These are phyloP conservation scores for Tenthredo amoena DNA, from an alignment of 2,888 invertebrate species.

Conservation along the genomic window DNA sequence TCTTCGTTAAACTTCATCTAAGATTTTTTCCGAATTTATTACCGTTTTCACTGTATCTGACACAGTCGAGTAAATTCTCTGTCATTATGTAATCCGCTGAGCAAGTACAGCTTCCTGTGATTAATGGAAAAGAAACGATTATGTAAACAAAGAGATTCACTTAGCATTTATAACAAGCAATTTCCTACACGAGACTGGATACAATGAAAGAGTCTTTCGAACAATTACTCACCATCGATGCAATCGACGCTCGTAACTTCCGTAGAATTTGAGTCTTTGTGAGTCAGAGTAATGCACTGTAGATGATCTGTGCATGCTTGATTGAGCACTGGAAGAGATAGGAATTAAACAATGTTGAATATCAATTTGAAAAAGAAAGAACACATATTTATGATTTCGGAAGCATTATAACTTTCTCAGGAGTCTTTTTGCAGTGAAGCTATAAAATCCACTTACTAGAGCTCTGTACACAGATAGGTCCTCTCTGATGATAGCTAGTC, in stretches of 20 bases:
- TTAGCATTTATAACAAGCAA: background rate
- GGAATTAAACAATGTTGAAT: too few relatives aligned
- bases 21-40: background rate
- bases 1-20: background rate
- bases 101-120: constrained; percentile 69
- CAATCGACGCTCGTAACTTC: constrained; percentile 71
- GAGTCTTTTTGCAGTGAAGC: background rate
- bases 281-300: constrained; percentile 68
- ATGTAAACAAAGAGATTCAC: background rate
- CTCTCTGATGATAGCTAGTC: constrained; percentile 66
- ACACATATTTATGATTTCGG: background rate
- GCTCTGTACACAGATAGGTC: constrained; percentile 65
- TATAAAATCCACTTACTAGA: constrained; percentile 63
- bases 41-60: constrained; percentile 69
- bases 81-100: constrained; percentile 67
- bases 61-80: constrained; percentile 66
- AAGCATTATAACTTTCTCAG: background rate
- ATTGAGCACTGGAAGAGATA: constrained; percentile 59
- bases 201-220: background rate
- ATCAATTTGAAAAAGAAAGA: background rate
- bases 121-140: constrained; percentile 18
- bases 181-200: background rate
- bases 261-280: constrained; percentile 64
- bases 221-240: constrained; percentile 62
- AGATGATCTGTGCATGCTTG: constrained; percentile 63